Percentiles rank a stretch among this genome's conserved stretches.
phyloP scores from a whole-genome alignment of 2,797 vertebrate species.

The Gephyroberyx darwinii region DNA sequence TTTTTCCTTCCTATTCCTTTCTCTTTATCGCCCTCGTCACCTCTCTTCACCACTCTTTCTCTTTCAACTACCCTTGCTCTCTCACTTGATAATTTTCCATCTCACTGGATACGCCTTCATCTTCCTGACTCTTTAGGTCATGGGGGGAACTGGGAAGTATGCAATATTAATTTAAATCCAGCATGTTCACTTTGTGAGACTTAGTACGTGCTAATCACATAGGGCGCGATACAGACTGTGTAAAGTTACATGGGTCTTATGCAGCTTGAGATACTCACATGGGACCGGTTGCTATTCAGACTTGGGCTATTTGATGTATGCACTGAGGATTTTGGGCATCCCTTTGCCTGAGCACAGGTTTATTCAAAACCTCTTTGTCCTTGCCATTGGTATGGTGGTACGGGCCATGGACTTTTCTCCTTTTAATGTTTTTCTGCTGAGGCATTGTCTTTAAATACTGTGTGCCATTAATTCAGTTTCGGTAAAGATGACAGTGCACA shows the following conservation, averaged over 20 bases:
- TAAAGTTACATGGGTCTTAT: background rate
- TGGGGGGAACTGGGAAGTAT: conserved; percentile 33
- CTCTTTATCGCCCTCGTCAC: conserved; percentile 7
- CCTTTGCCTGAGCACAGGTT: background rate
- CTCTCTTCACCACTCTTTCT: conserved; percentile 30
- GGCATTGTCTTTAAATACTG: conserved; percentile 12
- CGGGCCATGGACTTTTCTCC: background rate
- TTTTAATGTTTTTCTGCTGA: conserved; percentile 7
- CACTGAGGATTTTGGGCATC: background rate
- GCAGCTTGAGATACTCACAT: too few species aligned
- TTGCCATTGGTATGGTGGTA: background rate
- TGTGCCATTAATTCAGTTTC: background rate
- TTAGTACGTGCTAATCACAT: conserved; percentile 41
- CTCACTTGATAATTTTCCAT: conserved; percentile 68
- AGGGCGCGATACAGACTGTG: conserved; percentile 30
- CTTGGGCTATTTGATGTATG: background rate
- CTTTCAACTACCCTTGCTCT: conserved; percentile 43
- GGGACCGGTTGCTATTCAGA: background rate
- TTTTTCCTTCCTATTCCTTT: background rate
- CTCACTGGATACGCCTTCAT: conserved; percentile 56
- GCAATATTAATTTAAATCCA: conserved; percentile 60
- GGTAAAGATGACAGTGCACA: conserved; percentile 16
- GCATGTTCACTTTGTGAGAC: conserved; percentile 46
- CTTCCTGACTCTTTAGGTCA: conserved; percentile 51
- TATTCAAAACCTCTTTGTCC: conserved; percentile 11